Evolutionary conservation across 92 coral and sea anemone species (phyloP).

Genomic region (Isaurus tuberculatus): DNA sequence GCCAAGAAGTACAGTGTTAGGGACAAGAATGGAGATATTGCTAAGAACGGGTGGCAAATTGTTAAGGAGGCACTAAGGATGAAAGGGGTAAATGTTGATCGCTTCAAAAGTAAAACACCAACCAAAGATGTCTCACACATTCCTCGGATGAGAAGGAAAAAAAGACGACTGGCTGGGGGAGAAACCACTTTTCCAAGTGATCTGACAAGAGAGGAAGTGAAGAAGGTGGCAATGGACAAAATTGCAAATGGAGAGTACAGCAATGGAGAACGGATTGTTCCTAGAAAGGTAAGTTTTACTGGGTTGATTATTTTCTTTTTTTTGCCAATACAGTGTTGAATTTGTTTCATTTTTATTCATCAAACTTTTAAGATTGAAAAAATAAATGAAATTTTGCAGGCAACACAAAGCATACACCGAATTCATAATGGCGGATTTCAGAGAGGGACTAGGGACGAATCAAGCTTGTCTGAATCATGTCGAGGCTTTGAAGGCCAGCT

Average conservation of each 20-base stretch:
- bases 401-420: too few relatives aligned
- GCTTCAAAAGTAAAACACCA: constrained; percentile 2
- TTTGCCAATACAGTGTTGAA: not conserved
- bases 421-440: not conserved
- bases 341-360: not conserved
- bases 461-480: constrained; percentile 6
- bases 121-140: not conserved
- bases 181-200: not conserved
- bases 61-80: not conserved
- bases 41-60: constrained; percentile 1
- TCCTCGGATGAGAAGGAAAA: not conserved
- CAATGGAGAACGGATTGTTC: not conserved
- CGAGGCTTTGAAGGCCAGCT: constrained; percentile 14
- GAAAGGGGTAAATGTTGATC: not conserved
- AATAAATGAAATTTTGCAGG: too few relatives aligned
- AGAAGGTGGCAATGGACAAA: not conserved
- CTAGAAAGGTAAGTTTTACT: not conserved
- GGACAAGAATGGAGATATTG: not conserved
- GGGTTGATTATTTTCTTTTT: not conserved
- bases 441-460: constrained; percentile 8
- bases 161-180: not conserved
- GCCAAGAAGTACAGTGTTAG: not conserved
- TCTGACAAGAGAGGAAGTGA: not conserved
- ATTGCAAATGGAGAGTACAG: not conserved
- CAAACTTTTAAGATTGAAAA: not conserved